Conservation (phyloP, 2,113 vertebrate species). For the Pseudorhombus dupliciocellatus region DNA sequence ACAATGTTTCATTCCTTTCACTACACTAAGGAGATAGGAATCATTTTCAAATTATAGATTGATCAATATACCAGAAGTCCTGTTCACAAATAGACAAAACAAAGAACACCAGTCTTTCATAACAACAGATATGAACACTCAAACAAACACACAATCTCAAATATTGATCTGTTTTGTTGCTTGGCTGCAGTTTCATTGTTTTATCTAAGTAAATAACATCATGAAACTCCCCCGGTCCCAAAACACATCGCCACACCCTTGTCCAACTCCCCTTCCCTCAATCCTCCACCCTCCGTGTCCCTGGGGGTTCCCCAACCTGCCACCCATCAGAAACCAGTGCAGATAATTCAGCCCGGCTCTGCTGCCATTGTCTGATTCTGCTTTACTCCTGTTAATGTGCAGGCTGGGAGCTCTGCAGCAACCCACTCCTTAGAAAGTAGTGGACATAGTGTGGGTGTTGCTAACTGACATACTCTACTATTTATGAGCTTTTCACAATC, state of each 20-base stretch:
- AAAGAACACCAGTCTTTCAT: too few relatives aligned
- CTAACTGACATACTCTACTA: slow-evolving; percentile 58
- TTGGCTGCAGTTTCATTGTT: not conserved
- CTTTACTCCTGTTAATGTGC: slow-evolving; percentile 51
- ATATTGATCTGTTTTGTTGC: not conserved
- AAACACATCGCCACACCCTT: slow-evolving; percentile 51
- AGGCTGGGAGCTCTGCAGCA: slow-evolving; percentile 33
- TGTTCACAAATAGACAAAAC: too few relatives aligned
- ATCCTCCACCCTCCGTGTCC: slow-evolving; percentile 39
- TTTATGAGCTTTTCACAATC: slow-evolving; percentile 70
- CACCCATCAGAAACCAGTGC: slow-evolving; percentile 40
- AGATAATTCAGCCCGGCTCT: slow-evolving; percentile 50
- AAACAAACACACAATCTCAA: not conserved
- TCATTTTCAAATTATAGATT: too few relatives aligned
- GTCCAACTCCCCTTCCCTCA: slow-evolving; percentile 11
- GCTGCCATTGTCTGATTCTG: slow-evolving; percentile 18
- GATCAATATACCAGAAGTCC: too few relatives aligned
- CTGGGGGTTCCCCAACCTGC: slow-evolving; percentile 44
- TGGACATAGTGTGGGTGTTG: slow-evolving; percentile 52
- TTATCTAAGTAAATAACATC: not conserved
- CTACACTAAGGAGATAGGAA: too few relatives aligned
- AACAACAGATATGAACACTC: not conserved
- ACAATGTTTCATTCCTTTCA: too few relatives aligned
- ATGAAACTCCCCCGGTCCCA: slow-evolving; percentile 11
- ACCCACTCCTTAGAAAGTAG: slow-evolving; percentile 41